Evolutionary conservation across 2,113 vertebrate genomes (phyloP).

Genomic region (Ellobius talpinus): DNA sequence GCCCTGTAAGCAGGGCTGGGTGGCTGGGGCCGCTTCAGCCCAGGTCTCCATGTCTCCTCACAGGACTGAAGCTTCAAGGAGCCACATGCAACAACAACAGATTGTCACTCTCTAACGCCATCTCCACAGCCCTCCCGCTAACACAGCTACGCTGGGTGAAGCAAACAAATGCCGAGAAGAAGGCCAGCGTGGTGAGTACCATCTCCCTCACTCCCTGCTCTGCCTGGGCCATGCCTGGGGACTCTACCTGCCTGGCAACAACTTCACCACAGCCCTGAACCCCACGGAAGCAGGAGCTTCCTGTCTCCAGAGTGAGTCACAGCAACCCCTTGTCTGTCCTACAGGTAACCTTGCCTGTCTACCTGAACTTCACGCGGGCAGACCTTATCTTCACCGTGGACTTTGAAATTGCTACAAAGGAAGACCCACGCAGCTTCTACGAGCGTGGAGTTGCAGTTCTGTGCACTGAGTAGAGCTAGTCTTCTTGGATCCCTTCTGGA

Average conservation of each 20-base stretch:
- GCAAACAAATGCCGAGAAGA: conserved; percentile 93
- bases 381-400: conserved; percentile 99
- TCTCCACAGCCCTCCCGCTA: conserved; percentile 96
- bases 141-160: conserved; percentile 98
- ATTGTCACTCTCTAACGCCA: conserved; percentile 94
- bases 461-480: conserved; percentile 92
- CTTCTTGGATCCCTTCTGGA: not conserved
- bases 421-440: conserved; percentile 97
- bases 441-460: conserved; percentile 97
- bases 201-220: not conserved
- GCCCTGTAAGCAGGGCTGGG: not conserved
- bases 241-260: not conserved
- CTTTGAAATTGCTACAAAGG: conserved; percentile 98
- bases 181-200: conserved; percentile 91
- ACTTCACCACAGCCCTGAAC: not conserved
- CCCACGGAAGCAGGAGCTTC: not conserved
- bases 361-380: conserved; percentile 98
- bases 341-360: conserved; percentile 97
- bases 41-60: accelerated
- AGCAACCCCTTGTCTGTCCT: not conserved
- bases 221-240: not conserved
- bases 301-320: not conserved
- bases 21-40: accelerated
- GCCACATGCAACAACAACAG: conserved; percentile 97
- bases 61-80: conserved; percentile 96